phyloP scores from a whole-genome alignment of 2,888 invertebrate species.

The Ormyrus thymus region DNA sequence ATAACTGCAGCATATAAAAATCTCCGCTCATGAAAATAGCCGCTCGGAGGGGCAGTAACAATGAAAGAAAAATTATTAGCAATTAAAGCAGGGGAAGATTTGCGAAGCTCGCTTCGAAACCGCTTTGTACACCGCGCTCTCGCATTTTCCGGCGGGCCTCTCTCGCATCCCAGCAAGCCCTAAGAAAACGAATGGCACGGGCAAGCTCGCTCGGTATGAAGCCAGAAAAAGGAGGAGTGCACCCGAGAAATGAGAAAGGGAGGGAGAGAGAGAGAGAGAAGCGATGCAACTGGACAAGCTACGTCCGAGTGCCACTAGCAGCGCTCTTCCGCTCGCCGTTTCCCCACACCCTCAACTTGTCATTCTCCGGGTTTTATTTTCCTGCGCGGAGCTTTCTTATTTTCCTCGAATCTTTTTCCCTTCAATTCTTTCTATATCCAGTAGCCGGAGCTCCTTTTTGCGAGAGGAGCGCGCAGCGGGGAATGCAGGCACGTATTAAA shows the following conservation, averaged over 20 bases:
- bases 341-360: constrained; percentile 19
- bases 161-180: background rate
- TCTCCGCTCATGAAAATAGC: no score
- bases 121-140: constrained; percentile 58
- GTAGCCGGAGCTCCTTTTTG: background rate
- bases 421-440: background rate
- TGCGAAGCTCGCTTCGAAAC: constrained; percentile 55
- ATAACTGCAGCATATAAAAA: no score
- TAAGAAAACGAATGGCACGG: constrained; percentile 37
- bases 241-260: background rate
- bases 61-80: constrained; percentile 9
- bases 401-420: constrained; percentile 21
- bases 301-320: constrained; percentile 51
- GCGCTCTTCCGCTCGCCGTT: constrained; percentile 41
- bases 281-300: constrained; percentile 42
- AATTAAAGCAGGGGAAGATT: constrained; percentile 22
- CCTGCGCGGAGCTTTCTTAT: background rate
- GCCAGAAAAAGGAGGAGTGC: constrained; percentile 9
- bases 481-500: background rate
- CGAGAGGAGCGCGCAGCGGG: background rate
- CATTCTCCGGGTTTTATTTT: constrained; percentile 24
- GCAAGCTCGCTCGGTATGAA: constrained; percentile 42
- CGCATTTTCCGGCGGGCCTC: background rate
- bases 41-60: no score
- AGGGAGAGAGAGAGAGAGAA: constrained; percentile 33